Conservation (phyloP, 2,797 vertebrate genomes). For the Capromys pilorides region DNA sequence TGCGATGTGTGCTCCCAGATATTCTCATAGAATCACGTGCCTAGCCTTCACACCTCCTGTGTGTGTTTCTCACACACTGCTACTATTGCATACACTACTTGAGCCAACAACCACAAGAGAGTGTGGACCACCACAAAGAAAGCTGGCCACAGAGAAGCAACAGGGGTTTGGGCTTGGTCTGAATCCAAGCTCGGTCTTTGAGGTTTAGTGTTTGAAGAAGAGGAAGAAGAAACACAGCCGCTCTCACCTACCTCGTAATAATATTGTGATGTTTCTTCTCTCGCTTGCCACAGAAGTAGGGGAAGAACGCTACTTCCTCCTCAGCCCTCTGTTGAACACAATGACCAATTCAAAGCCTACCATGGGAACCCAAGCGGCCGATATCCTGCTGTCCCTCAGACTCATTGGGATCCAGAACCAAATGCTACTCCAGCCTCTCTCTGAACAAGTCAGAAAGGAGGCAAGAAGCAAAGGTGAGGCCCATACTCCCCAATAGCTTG, state of each 20-base stretch:
- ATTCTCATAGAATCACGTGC: neutral
- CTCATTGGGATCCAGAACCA: slow-evolving; percentile 44
- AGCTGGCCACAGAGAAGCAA: neutral
- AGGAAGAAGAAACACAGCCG: neutral
- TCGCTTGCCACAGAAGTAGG: slow-evolving; percentile 52
- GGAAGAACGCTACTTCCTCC: neutral
- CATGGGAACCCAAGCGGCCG: neutral
- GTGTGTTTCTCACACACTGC: neutral
- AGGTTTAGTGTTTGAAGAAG: neutral
- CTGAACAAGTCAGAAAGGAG: neutral
- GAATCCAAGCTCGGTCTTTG: no score
- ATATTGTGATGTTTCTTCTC: neutral
- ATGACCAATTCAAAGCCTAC: slow-evolving; percentile 30
- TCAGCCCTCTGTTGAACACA: slow-evolving; percentile 38
- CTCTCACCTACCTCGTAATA: neutral
- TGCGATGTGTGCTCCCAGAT: neutral
- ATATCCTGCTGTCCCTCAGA: slow-evolving; percentile 62
- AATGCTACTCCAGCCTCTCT: neutral
- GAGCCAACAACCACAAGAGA: neutral
- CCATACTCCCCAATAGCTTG: neutral
- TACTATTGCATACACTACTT: neutral
- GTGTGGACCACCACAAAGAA: neutral
- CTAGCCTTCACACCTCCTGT: neutral
- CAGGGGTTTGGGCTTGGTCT: neutral
- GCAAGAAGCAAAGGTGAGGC: slow-evolving; percentile 3